Percentiles rank a stretch among this genome's conserved stretches.
Conservation (phyloP, 2,888 invertebrate genomes). For the Dasypogon diadema region DNA sequence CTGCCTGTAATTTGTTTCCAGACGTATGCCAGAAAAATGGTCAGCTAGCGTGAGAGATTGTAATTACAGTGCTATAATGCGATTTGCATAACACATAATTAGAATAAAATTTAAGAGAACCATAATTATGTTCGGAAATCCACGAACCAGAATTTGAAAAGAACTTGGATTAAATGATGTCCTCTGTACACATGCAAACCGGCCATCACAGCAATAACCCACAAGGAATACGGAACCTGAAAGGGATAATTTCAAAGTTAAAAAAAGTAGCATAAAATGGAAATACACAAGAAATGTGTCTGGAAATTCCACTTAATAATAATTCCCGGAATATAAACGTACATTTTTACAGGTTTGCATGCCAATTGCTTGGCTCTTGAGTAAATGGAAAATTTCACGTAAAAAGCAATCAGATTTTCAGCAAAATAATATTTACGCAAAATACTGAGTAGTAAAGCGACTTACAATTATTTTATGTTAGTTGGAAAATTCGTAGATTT, state of each 20-base stretch:
- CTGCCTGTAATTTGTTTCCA: not conserved
- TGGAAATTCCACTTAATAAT: not conserved
- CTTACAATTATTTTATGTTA: no score
- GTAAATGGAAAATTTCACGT: constrained; percentile 8
- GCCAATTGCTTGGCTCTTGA: not conserved
- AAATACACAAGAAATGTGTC: constrained; percentile 22
- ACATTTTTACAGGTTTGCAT: constrained; percentile 23
- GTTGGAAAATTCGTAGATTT: no score
- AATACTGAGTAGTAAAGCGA: constrained; percentile 20
- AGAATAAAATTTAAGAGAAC: constrained; percentile 26
- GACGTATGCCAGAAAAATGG: not conserved
- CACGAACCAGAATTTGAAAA: not conserved
- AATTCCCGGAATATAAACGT: constrained; percentile 8
- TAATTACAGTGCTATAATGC: not conserved
- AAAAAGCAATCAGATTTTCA: constrained; percentile 1
- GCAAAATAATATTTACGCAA: constrained; percentile 21
- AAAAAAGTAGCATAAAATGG: constrained; percentile 21
- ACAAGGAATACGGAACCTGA: not conserved
- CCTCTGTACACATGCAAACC: constrained; percentile 15
- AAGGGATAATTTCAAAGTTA: constrained; percentile 7
- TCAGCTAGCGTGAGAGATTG: not conserved
- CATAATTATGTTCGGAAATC: constrained; percentile 3
- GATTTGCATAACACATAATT: constrained; percentile 16
- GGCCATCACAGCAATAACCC: not conserved
- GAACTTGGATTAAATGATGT: constrained; percentile 8